phyloP scores from a whole-genome alignment of 1,140 invertebrate genomes.

The Drosophila repletoides region DNA sequence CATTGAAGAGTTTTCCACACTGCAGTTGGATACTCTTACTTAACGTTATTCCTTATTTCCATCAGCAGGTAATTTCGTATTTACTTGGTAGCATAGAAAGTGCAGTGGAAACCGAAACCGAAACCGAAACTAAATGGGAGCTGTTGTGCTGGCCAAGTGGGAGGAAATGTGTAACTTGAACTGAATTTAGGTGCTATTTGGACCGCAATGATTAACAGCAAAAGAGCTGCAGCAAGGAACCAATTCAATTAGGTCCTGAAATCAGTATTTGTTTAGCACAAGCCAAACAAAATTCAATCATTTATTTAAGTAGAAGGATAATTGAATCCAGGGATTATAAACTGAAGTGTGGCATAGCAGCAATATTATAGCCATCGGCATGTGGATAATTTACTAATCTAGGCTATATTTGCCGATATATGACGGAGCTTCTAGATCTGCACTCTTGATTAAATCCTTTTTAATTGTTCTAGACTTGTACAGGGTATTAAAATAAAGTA shows the following conservation, averaged over 20 bases:
- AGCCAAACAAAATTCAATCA: background rate
- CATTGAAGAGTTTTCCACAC: background rate
- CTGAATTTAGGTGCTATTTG: background rate
- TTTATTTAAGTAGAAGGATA: background rate
- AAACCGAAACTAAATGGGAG: constrained; percentile 33
- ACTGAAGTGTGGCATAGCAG: no score
- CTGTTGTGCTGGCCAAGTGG: constrained; percentile 37
- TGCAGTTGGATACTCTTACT: background rate
- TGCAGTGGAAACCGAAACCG: constrained; percentile 41
- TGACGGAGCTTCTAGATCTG: no score
- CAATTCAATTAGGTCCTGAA: background rate
- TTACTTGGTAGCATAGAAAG: constrained; percentile 35
- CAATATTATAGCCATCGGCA: no score
- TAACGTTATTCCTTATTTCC: constrained; percentile 16
- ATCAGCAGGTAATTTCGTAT: constrained; percentile 31
- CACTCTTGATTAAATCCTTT: no score
- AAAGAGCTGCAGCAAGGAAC: constrained; percentile 1
- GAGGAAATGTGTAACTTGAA: constrained; percentile 45
- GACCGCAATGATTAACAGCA: constrained; percentile 18
- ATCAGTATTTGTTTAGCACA: background rate
- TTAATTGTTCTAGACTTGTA: no score
- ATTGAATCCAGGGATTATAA: background rate
- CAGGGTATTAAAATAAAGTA: no score
- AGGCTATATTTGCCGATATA: no score
- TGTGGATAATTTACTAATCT: no score